These are phyloP conservation scores for Gadus macrocephalus DNA, from an alignment of 2,113 vertebrate species.

Conservation along the genomic window DNA sequence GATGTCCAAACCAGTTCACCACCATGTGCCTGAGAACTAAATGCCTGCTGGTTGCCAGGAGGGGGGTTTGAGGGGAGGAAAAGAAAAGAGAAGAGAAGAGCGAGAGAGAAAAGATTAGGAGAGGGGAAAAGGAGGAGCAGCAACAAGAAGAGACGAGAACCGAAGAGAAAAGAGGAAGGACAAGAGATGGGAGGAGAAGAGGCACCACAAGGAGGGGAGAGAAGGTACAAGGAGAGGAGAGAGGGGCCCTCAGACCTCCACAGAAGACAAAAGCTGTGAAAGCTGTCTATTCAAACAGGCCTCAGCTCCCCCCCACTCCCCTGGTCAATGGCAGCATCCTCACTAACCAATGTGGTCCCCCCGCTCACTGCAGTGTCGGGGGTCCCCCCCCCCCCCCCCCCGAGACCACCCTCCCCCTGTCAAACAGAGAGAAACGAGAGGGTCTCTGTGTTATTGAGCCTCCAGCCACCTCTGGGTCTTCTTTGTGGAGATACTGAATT, in stretches of 20 bases:
- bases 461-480: too few species aligned
- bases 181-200: not conserved
- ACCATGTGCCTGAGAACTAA: too few species aligned
- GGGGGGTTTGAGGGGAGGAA: too few species aligned
- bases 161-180: not conserved
- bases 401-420: too few species aligned
- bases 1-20: too few species aligned
- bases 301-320: not conserved
- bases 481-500: too few species aligned
- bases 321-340: conserved; percentile 11
- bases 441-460: too few species aligned
- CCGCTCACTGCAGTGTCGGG: too few species aligned
- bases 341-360: not conserved
- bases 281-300: conserved; percentile 34
- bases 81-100: not conserved
- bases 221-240: not conserved
- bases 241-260: not conserved
- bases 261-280: conserved; percentile 16
- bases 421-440: too few species aligned
- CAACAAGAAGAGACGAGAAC: not conserved
- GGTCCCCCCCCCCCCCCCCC: too few species aligned
- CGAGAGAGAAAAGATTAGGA: not conserved
- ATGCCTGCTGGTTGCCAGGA: too few species aligned
- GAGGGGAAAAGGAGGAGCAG: too few species aligned
- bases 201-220: not conserved